Base-by-base conservation (phyloP, 2,888 invertebrate genomes). In the Drosophila kambysellisi region DNA sequence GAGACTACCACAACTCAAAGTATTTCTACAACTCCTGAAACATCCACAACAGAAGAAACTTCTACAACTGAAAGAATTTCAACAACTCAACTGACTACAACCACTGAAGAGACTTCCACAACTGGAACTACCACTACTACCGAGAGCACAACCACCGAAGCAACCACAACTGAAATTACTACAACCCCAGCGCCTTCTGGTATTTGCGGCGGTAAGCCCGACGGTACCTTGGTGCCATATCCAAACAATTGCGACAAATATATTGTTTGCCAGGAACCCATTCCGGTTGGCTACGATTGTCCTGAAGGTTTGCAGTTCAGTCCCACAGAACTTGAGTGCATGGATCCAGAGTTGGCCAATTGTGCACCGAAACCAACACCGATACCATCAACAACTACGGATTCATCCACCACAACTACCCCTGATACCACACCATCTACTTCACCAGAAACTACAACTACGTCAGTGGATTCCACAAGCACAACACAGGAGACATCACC, bases 281-380 rank as follows among this genome's bases (percentile, higher is more conserved):
- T 92, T 59, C 84, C 85, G 46, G 91, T 91, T 81, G 94, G 94
- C 50, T 95, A 94, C 58, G 95, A 95, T 33, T 94, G 94, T 43
- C 94, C 94, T 17, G 93, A 94, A 0, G 94, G 94, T 35, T 92
- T 94, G 29, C 94, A 94, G 9, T 95, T 92, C 35, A 92, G 89
- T 76, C 81, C 79, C 0, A 58, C 71, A 2, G 60, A 83, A 5
- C 37, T 85, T 8, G 9, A 74, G 9, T 92, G 92, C 57, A 90
- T 91, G 74, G 67, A 74, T 57, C 82, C 91, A 0, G 73, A 88
- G 11, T 57, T 81, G 48, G 92, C 92, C 3, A 86, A 88, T 25
- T 92, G 92, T 54, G 74, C 93, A 93, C 94, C 94, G 0, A 68
- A 56, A 5, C 12, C 57, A 9, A 79, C 83, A 8, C 25, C 70